These are phyloP conservation scores for Brachyptera putata DNA, from an alignment of 2,888 invertebrate species.

Conservation along the genomic window DNA sequence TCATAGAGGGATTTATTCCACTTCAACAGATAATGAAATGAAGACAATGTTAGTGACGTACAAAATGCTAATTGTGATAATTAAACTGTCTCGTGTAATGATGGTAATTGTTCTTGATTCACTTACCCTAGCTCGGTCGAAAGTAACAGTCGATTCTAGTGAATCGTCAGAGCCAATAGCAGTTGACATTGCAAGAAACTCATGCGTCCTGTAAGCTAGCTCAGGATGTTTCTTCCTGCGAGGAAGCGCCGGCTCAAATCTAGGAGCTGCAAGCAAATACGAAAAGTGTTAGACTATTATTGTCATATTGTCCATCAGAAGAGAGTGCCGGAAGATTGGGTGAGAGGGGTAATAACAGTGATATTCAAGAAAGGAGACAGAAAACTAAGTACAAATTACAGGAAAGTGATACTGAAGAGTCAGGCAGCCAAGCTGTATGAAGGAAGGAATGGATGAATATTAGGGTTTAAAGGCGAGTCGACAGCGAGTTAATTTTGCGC, in stretches of 20 bases:
- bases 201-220: constrained; percentile 81
- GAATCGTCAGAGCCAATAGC: constrained; percentile 55
- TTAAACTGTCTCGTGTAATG: no score
- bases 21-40: no score
- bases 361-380: not conserved
- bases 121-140: constrained; percentile 63
- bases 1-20: no score
- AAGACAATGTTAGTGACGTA: no score
- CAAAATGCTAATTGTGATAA: no score
- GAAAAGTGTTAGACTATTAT: not conserved
- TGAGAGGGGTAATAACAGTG: not conserved
- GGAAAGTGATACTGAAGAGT: not conserved
- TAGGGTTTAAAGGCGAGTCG: no score
- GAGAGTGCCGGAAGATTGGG: not conserved
- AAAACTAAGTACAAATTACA: not conserved
- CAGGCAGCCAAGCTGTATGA: no score
- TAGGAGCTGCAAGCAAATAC: constrained; percentile 31
- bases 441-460: no score
- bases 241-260: constrained; percentile 71
- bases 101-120: no score
- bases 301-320: not conserved
- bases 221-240: constrained; percentile 86
- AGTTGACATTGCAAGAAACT: constrained; percentile 65
- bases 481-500: no score
- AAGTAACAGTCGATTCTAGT: constrained; percentile 55